Evolutionary conservation across 2,888 invertebrate species (phyloP).

Genomic region (Nomada goodeniana): DNA sequence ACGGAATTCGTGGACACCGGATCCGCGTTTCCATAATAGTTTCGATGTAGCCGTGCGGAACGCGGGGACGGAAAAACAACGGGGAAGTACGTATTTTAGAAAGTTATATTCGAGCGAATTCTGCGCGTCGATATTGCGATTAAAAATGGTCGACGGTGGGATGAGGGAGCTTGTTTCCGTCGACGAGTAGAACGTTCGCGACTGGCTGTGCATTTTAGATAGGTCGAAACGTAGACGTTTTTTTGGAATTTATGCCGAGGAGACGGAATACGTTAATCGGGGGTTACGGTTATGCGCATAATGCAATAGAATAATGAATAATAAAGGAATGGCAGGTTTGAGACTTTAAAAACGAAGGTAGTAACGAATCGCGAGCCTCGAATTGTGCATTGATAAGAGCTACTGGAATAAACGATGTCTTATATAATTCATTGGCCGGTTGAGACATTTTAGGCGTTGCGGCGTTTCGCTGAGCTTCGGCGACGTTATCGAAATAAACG

Average conservation of each 20-base stretch:
- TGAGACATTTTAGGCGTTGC: not conserved
- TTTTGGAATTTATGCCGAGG: not conserved
- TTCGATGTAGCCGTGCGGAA: conserved; percentile 3
- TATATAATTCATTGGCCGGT: not conserved
- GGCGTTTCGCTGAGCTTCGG: too few species aligned
- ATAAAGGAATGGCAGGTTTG: not conserved
- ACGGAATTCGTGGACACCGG: conserved; percentile 34
- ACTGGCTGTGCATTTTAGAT: not conserved
- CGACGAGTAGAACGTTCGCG: not conserved
- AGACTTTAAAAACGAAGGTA: not conserved
- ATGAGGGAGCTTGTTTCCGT: not conserved
- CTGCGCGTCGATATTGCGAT: too few species aligned
- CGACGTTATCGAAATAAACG: not conserved
- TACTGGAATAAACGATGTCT: not conserved
- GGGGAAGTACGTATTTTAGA: not conserved
- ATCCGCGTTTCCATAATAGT: conserved; percentile 21
- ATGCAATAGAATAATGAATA: conserved; percentile 13
- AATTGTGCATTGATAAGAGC: not conserved
- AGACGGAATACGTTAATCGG: conserved; percentile 18
- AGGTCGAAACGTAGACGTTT: not conserved
- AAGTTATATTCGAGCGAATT: too few species aligned
- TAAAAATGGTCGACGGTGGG: not conserved
- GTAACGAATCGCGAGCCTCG: not conserved
- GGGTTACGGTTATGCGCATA: not conserved
- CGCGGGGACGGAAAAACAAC: not conserved